Evolutionary conservation across 2,113 vertebrate species (phyloP).

Genomic region (Emberiza fucata): DNA sequence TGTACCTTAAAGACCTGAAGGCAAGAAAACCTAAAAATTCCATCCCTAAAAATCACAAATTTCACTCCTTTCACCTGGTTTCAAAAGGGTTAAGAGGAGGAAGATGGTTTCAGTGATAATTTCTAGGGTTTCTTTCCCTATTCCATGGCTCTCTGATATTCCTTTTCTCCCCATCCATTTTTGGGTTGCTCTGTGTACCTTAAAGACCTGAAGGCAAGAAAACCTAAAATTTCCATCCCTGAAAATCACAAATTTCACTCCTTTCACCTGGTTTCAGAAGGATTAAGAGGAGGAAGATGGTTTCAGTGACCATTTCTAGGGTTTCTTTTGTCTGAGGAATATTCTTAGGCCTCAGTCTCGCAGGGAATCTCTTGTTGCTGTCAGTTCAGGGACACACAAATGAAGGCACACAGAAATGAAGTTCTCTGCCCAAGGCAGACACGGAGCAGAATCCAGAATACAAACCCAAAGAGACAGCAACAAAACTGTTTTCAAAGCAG

Average conservation of each 20-base stretch:
- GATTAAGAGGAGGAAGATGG: neutral
- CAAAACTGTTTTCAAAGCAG: neutral
- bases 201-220: neutral
- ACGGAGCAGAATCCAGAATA: slow-evolving; percentile 9
- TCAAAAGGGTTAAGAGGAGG: too few species aligned
- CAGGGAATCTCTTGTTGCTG: neutral
- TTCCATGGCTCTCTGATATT: neutral
- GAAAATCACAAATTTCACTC: neutral
- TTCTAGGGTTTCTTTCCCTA: too few species aligned
- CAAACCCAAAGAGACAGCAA: slow-evolving; percentile 37
- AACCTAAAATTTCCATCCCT: neutral
- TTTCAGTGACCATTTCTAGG: neutral
- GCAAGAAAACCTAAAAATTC: too few species aligned
- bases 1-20: too few species aligned
- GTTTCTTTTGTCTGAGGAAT: neutral
- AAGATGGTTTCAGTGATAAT: too few species aligned
- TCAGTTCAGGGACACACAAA: neutral
- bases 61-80: too few species aligned
- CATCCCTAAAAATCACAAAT: too few species aligned
- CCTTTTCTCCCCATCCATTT: neutral
- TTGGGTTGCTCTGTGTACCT: neutral
- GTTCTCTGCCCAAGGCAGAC: slow-evolving; percentile 35
- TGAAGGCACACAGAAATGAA: slow-evolving; percentile 18
- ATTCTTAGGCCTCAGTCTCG: neutral
- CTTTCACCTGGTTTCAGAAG: neutral